phyloP scores from a whole-genome alignment of 2,797 vertebrate species.

The Melanotaenia boesemani region DNA sequence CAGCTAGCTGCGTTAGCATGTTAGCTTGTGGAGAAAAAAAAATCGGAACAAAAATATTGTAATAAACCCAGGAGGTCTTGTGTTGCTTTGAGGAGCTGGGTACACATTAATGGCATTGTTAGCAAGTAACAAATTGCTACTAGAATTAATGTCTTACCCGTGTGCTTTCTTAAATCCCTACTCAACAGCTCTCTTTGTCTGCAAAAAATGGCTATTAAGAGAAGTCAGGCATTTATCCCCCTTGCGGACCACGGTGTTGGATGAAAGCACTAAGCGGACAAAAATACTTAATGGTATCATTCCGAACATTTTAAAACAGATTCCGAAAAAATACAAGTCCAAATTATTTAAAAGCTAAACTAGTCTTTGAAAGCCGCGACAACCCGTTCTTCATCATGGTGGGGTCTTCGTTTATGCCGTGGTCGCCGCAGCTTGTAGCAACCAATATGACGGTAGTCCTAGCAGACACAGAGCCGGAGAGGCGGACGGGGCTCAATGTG shows the following conservation, averaged over 20 bases:
- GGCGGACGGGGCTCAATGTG: conserved; percentile 62
- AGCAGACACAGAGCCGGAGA: conserved; percentile 67
- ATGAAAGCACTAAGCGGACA: conserved; percentile 63
- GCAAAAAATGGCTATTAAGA: conserved; percentile 84
- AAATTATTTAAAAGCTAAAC: conserved; percentile 46
- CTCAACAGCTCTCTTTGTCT: conserved; percentile 87
- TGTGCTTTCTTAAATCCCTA: conserved; percentile 68
- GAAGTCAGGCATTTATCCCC: conserved; percentile 82
- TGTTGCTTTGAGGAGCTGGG: not conserved
- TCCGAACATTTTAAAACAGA: conserved; percentile 56
- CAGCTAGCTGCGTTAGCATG: conserved; percentile 63
- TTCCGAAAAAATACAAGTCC: conserved; percentile 9
- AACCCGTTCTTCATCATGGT: conserved; percentile 66
- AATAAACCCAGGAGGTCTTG: conserved; percentile 4
- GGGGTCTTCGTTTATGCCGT: conserved; percentile 65
- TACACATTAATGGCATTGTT: not conserved
- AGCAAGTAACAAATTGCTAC: conserved; percentile 13
- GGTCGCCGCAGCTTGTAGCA: conserved; percentile 77
- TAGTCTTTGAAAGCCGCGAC: conserved; percentile 33
- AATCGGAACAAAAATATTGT: conserved; percentile 42
- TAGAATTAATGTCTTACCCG: conserved; percentile 71
- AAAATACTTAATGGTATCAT: conserved; percentile 71
- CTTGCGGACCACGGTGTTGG: conserved; percentile 73
- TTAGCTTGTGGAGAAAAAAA: conserved; percentile 59
- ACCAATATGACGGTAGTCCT: conserved; percentile 82